These are phyloP conservation scores for Cyprinodon variegatus DNA, from an alignment of 2,113 vertebrate genomes.

Conservation along the genomic window DNA sequence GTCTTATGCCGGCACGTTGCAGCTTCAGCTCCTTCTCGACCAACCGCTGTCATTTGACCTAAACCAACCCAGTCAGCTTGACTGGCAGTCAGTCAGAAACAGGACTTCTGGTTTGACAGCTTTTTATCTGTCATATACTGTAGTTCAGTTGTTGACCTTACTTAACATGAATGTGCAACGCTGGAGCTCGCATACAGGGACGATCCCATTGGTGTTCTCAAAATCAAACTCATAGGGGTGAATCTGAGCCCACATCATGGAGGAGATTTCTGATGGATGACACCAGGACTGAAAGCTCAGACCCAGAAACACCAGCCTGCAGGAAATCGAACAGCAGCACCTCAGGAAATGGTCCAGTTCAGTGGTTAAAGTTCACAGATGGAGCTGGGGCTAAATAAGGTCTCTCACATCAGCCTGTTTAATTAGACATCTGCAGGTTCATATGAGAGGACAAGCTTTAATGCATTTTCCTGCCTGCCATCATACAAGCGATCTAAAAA, in stretches of 20 bases:
- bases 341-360: slow-evolving; percentile 38
- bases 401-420: slow-evolving; percentile 14
- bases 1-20: slow-evolving; percentile 3
- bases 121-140: slow-evolving; percentile 30
- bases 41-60: slow-evolving; percentile 13
- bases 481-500: slow-evolving; percentile 76
- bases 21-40: background rate
- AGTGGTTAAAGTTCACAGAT: slow-evolving; percentile 40
- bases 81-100: slow-evolving; percentile 25
- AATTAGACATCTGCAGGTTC: slow-evolving; percentile 61
- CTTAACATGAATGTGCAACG: slow-evolving; percentile 2
- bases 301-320: slow-evolving; percentile 28
- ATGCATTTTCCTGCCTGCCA: slow-evolving; percentile 69
- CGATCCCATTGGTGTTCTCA: slow-evolving; percentile 29
- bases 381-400: background rate
- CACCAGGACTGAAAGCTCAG: slow-evolving; percentile 37
- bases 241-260: slow-evolving; percentile 39
- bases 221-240: slow-evolving; percentile 25
- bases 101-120: slow-evolving; percentile 35
- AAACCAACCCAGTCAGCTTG: slow-evolving; percentile 15
- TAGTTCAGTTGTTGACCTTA: slow-evolving; percentile 25
- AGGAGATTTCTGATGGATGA: slow-evolving; percentile 60
- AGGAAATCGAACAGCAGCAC: slow-evolving; percentile 39
- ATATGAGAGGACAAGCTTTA: slow-evolving; percentile 73
- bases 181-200: background rate